phyloP scores from a whole-genome alignment of 2,113 vertebrate species.

The Ptilonorhynchus violaceus region DNA sequence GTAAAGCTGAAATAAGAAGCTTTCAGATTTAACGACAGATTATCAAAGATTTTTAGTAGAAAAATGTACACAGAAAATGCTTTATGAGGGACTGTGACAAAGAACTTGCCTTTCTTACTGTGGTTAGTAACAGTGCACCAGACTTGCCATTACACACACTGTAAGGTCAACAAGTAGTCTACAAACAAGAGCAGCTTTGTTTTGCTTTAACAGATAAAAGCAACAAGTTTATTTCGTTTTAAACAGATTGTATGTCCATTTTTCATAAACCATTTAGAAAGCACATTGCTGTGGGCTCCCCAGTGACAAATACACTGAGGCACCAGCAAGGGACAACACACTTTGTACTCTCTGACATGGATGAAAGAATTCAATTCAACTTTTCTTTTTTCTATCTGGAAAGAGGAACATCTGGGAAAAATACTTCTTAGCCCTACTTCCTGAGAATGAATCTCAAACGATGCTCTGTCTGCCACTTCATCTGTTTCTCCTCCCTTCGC shows the following conservation, averaged over 20 bases:
- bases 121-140: neutral
- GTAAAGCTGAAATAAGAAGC: neutral
- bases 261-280: constrained; percentile 13
- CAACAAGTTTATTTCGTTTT: constrained; percentile 25
- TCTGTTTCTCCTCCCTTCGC: neutral
- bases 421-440: neutral
- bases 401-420: neutral
- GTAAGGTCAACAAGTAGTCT: neutral
- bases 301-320: constrained; percentile 18
- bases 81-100: neutral
- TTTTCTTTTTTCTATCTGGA: neutral
- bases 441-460: neutral
- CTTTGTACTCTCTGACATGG: constrained; percentile 26
- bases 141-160: neutral
- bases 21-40: neutral
- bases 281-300: constrained; percentile 9
- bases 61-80: neutral
- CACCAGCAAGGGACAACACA: neutral
- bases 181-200: neutral
- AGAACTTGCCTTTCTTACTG: neutral
- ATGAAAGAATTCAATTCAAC: constrained; percentile 35
- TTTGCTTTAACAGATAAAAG: constrained; percentile 17
- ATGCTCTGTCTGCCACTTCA: neutral
- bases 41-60: neutral
- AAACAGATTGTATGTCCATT: neutral